phyloP scores from a whole-genome alignment of 1,140 invertebrate species.

The Amphibalanus amphitrite region DNA sequence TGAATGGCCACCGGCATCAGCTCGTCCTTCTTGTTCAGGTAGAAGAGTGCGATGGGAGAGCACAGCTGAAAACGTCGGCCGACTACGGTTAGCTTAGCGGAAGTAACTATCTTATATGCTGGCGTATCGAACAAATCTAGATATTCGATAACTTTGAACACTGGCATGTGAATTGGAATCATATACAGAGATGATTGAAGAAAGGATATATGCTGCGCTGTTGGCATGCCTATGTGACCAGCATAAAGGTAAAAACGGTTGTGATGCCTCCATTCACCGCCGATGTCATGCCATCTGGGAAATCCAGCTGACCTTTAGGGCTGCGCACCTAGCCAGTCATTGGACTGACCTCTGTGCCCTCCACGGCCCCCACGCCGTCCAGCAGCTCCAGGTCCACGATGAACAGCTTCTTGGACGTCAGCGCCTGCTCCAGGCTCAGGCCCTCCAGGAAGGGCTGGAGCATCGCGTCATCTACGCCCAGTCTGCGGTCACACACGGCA shows the following conservation, averaged over 20 bases:
- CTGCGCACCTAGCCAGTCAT: background rate
- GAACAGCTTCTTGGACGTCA: constrained; percentile 30
- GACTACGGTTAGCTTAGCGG: too few relatives aligned
- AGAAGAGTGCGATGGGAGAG: constrained; percentile 31
- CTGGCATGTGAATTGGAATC: too few relatives aligned
- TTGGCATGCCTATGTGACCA: too few relatives aligned
- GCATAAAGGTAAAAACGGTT: too few relatives aligned
- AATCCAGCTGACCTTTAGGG: too few relatives aligned
- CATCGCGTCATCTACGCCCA: constrained; percentile 29
- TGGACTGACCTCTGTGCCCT: constrained; percentile 20
- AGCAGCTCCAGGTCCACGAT: constrained; percentile 30
- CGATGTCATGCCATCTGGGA: too few relatives aligned
- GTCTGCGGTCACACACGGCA: constrained; percentile 19
- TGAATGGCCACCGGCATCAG: constrained; percentile 33
- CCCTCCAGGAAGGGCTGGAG: constrained; percentile 29
- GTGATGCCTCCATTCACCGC: too few relatives aligned
- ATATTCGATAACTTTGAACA: too few relatives aligned
- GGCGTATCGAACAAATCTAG: too few relatives aligned
- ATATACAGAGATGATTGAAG: too few relatives aligned
- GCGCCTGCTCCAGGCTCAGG: constrained; percentile 25
- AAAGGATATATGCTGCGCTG: too few relatives aligned
- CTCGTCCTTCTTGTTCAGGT: constrained; percentile 24
- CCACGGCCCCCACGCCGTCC: constrained; percentile 23
- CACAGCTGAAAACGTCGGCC: constrained; percentile 23
- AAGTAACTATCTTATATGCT: too few relatives aligned